Evolutionary conservation across 2,888 invertebrate species (phyloP), one percentile per base, ranked within the genome.

Genomic region (Lissonota sp.): DNA sequence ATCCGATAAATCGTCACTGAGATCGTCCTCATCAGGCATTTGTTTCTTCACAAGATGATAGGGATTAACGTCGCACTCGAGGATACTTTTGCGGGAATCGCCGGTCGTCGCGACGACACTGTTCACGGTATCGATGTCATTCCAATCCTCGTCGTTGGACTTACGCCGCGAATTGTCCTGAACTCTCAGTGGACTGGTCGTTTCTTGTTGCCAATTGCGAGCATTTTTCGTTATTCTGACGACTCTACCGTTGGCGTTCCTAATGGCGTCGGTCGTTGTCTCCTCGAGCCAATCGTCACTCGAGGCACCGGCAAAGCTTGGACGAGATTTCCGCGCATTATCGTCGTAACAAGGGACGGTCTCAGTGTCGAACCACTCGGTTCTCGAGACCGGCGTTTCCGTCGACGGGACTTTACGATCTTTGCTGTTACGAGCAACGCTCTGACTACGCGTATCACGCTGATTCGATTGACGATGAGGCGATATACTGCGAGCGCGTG

Each of bases 61-160:
- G 3, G 97, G 97, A 92, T 97, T 97, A 53, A 97, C 96, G 91
- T 96, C 95, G 93, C 97, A 97, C 87, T 97, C 96, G 55, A 97
- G 93, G 84, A 97, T 97, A 14, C 97, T 97, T 84, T 95, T 95
- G 37, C 90, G 81, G 0, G 87, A 86, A 66, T 88, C 89, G 40
- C 46, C 60, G 12, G 60, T 42, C 7, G 74, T 58, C 39, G 74
- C 46, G 42, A 14, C 42, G 7, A 55, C 16, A 10, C n/a, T n/a
- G n/a, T n/a, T n/a, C n/a, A 64, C 67, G 44, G 7, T 57, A 14
- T 16, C 64, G 26, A 55, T 37, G 10, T 87, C 86, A 12, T 86
- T 85, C 83, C 86, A 79, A 37, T 84, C 84, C 16, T 87, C 78
- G 3, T 82, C 80, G 26, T 26, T 26, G 46, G 64, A 10, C 6